A percentile compares a stretch with the other conserved stretches of the same genome.
Conservation (phyloP, 92 coral and sea anemone genomes). For the Isaurus tuberculatus region DNA sequence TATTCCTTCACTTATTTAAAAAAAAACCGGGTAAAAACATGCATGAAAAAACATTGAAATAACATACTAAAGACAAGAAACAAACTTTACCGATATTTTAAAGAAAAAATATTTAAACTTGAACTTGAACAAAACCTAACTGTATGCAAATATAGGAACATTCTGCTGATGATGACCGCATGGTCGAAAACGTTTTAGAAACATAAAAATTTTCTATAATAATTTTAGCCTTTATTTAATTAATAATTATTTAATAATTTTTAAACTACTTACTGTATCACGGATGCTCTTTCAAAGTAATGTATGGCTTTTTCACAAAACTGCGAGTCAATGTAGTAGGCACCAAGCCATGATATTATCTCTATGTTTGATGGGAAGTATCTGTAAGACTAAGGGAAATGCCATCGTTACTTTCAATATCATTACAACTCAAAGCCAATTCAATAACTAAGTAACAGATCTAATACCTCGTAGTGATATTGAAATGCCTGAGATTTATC, state of each 20-base stretch:
- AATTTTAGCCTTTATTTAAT: too few species aligned
- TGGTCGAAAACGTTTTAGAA: too few species aligned
- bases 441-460: neutral
- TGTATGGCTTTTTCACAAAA: slow-evolving; percentile 99
- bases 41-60: too few species aligned
- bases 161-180: too few species aligned
- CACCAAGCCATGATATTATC: slow-evolving; percentile 98
- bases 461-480: slow-evolving; percentile 91
- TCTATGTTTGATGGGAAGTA: slow-evolving; percentile 97
- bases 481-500: slow-evolving; percentile 99
- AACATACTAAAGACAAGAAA: neutral
- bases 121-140: too few species aligned
- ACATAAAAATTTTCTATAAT: neutral
- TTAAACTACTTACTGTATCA: slow-evolving; percentile 83
- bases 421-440: neutral
- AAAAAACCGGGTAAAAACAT: too few species aligned
- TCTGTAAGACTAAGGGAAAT: slow-evolving; percentile 73
- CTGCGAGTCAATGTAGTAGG: slow-evolving; percentile 98
- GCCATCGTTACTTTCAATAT: neutral
- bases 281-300: slow-evolving; percentile 96
- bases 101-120: neutral
- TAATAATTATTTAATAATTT: neutral
- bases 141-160: too few species aligned
- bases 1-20: too few species aligned
- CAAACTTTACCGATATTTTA: neutral